A percentile compares a stretch with the other conserved stretches of the same genome.
phyloP scores from a whole-genome alignment of 2,797 vertebrate species.

The Danio choprae region DNA sequence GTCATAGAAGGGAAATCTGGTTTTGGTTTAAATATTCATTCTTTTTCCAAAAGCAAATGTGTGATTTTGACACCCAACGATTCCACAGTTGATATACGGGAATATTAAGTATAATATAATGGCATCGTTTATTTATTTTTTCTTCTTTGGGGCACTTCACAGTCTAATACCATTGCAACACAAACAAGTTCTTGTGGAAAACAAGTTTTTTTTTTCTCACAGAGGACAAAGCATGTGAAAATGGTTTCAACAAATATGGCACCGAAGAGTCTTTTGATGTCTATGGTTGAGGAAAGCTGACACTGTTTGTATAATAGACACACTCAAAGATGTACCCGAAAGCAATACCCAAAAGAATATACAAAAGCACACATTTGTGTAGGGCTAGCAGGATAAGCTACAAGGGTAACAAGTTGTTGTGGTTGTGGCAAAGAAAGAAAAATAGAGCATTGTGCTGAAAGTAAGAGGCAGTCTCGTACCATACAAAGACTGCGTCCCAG shows the following conservation, averaged over 20 bases:
- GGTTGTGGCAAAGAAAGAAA: conserved; percentile 31
- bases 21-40: conserved; percentile 60
- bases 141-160: conserved; percentile 26
- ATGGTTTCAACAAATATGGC: conserved; percentile 47
- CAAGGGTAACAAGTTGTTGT: conserved; percentile 46
- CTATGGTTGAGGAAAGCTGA: conserved; percentile 43
- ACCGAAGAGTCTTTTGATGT: conserved; percentile 37
- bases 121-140: neutral
- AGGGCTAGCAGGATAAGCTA: conserved; percentile 29
- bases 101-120: conserved; percentile 47
- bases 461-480: conserved; percentile 45
- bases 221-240: conserved; percentile 45
- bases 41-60: conserved; percentile 61
- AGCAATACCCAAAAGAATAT: conserved; percentile 33
- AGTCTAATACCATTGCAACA: conserved; percentile 51
- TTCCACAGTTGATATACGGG: conserved; percentile 41
- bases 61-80: conserved; percentile 38
- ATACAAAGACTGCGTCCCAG: conserved; percentile 47
- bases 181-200: conserved; percentile 48
- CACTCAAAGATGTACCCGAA: conserved; percentile 34
- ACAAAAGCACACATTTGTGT: conserved; percentile 15
- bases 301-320: conserved; percentile 36
- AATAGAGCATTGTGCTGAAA: conserved; percentile 46
- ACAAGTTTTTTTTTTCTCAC: conserved; percentile 34
- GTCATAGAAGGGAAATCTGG: conserved; percentile 59